These are phyloP conservation scores for Melanargia galathea DNA, from an alignment of 2,888 invertebrate genomes.

Conservation along the genomic window DNA sequence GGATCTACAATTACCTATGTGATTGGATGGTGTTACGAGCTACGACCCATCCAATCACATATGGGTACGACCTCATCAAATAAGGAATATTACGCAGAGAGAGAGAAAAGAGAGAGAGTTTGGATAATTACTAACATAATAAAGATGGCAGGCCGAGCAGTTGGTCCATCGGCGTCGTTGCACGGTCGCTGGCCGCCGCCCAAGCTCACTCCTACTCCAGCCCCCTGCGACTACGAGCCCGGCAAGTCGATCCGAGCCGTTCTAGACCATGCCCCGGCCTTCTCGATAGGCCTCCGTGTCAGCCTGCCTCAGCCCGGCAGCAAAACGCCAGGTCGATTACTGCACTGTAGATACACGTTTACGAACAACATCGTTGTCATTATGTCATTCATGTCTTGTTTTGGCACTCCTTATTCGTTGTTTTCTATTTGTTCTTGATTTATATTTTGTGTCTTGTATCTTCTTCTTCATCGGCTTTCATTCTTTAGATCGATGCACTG, in stretches of 20 bases:
- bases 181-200: conserved; percentile 89
- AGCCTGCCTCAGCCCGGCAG: conserved; percentile 69
- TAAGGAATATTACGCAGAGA: too few relatives aligned
- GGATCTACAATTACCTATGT: too few relatives aligned
- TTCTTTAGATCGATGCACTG: not conserved
- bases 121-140: conserved; percentile 18
- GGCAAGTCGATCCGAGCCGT: conserved; percentile 84
- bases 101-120: too few relatives aligned
- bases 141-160: conserved; percentile 81
- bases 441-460: not conserved
- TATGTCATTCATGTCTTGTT: conserved; percentile 5
- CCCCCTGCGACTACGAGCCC: conserved; percentile 95
- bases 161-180: conserved; percentile 89
- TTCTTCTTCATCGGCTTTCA: not conserved
- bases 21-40: too few relatives aligned
- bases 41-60: too few relatives aligned
- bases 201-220: conserved; percentile 87
- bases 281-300: conserved; percentile 84
- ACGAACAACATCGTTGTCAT: not conserved
- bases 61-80: too few relatives aligned
- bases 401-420: conserved; percentile 1
- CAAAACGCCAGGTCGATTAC: conserved; percentile 79
- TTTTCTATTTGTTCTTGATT: not conserved
- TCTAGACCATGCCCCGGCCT: conserved; percentile 82
- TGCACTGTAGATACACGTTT: not conserved